Conservation (phyloP, 2,888 invertebrate genomes). For the Conomelus anceps region DNA sequence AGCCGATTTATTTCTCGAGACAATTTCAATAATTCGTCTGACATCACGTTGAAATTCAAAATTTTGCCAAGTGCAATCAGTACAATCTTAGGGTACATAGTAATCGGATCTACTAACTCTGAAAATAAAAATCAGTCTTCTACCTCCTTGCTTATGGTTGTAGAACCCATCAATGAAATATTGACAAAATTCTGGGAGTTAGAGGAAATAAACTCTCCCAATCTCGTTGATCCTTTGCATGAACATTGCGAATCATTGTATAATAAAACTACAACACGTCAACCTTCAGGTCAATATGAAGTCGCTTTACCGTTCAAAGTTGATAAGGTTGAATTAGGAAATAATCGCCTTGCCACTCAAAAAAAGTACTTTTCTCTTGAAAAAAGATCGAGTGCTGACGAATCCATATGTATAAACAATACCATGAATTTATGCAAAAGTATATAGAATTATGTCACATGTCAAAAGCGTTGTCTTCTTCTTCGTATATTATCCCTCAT, state of each 20-base stretch:
- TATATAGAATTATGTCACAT: background rate
- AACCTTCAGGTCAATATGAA: background rate
- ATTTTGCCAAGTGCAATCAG: background rate
- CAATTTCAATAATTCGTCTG: too few relatives aligned
- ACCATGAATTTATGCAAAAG: background rate
- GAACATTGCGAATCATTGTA: background rate
- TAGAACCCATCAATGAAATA: background rate
- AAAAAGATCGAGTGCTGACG: background rate
- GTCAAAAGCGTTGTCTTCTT: background rate
- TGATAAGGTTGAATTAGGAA: background rate
- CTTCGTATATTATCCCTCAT: background rate
- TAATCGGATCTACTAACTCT: background rate
- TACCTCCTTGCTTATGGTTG: background rate
- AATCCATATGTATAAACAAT: background rate
- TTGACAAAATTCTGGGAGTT: background rate
- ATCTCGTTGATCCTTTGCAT: background rate
- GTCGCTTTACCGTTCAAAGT: background rate
- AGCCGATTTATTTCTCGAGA: too few relatives aligned
- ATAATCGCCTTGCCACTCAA: background rate
- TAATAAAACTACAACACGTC: too few relatives aligned
- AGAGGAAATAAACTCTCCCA: background rate
- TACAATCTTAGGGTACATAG: background rate
- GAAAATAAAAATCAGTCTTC: background rate
- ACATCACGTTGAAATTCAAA: background rate
- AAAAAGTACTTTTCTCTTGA: background rate